A percentile compares a stretch with the other conserved stretches of the same genome.
These are phyloP conservation scores for Cheilinus undulatus DNA, from an alignment of 2,113 vertebrate genomes.

Conservation along the genomic window DNA sequence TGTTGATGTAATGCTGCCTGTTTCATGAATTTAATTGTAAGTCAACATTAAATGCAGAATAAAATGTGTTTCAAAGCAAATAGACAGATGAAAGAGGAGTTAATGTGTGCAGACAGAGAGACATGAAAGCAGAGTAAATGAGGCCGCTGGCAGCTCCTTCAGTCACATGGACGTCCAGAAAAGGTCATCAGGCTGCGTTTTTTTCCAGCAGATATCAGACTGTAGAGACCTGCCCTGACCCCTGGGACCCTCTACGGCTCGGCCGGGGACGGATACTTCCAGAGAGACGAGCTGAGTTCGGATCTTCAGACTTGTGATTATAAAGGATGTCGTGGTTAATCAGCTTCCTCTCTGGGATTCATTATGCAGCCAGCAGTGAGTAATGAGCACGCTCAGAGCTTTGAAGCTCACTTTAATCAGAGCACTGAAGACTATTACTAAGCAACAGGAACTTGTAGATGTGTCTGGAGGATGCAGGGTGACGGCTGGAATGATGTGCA, in stretches of 20 bases:
- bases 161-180: slow-evolving; percentile 9
- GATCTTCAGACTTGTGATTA: slow-evolving; percentile 49
- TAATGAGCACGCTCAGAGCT: slow-evolving; percentile 83
- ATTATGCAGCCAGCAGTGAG: slow-evolving; percentile 83
- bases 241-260: background rate
- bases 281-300: slow-evolving; percentile 6
- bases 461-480: slow-evolving; percentile 69
- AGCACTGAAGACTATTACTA: slow-evolving; percentile 83
- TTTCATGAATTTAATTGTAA: slow-evolving; percentile 11
- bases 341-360: slow-evolving; percentile 82
- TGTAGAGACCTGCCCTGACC: background rate
- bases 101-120: slow-evolving; percentile 38
- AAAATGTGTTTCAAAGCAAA: slow-evolving; percentile 41
- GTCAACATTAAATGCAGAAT: slow-evolving; percentile 40
- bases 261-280: slow-evolving; percentile 24
- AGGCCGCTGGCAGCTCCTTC: slow-evolving; percentile 19
- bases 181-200: slow-evolving; percentile 52
- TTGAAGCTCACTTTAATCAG: slow-evolving; percentile 87
- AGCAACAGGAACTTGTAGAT: slow-evolving; percentile 83
- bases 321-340: slow-evolving; percentile 77
- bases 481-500: slow-evolving; percentile 35
- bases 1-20: background rate
- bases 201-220: background rate
- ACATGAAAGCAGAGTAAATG: slow-evolving; percentile 59
- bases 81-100: slow-evolving; percentile 51